These are phyloP conservation scores for Pachyramphus minor DNA, from an alignment of 2,113 vertebrate genomes.

Conservation along the genomic window DNA sequence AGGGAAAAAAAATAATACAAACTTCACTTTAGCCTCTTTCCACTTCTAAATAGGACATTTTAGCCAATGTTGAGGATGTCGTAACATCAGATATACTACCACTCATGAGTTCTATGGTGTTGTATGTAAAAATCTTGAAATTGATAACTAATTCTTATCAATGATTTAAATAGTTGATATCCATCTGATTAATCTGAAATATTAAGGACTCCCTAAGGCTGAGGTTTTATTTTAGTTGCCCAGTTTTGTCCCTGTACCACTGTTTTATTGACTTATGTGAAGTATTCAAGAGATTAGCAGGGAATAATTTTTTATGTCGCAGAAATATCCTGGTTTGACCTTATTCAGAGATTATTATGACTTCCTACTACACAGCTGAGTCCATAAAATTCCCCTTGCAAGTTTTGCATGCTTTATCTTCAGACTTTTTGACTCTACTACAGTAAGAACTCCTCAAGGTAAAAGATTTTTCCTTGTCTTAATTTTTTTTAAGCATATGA, in stretches of 20 bases:
- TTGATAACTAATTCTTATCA: neutral
- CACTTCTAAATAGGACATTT: neutral
- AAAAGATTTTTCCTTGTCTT: neutral
- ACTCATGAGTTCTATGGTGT: neutral
- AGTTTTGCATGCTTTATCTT: neutral
- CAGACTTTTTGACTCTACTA: neutral
- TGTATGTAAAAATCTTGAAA: neutral
- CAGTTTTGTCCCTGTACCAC: neutral
- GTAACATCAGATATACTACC: neutral
- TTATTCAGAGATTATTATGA: conserved; percentile 10
- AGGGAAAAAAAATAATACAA: neutral
- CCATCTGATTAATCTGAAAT: neutral
- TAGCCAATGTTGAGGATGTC: neutral
- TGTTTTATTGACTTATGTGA: neutral
- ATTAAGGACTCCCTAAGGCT: neutral
- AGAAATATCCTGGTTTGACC: conserved; percentile 40
- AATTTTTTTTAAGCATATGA: neutral
- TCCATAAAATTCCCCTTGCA: neutral
- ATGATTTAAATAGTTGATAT: neutral
- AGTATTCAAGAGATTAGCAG: neutral
- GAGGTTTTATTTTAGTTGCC: neutral
- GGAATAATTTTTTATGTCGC: neutral
- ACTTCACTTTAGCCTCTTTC: neutral
- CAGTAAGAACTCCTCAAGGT: neutral
- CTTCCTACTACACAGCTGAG: neutral